Conservation (phyloP, 2,113 vertebrate genomes). For the Trinectes maculatus region DNA sequence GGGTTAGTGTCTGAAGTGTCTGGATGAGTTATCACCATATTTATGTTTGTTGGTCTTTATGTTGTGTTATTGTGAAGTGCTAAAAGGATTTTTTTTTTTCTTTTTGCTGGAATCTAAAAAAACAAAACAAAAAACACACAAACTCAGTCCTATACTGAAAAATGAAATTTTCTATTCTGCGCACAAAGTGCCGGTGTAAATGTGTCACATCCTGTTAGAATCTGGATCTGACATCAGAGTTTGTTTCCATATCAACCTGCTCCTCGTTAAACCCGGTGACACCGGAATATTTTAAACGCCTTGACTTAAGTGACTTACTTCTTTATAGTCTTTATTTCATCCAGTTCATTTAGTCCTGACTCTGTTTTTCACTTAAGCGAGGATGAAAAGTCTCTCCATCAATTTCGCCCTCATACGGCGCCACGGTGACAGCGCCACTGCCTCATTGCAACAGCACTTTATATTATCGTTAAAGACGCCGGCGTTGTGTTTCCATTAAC, state of each 20-base stretch:
- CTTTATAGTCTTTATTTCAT: neutral
- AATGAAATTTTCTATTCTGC: neutral
- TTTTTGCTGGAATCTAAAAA: slow-evolving; percentile 7
- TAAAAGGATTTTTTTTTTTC: slow-evolving; percentile 15
- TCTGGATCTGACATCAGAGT: neutral
- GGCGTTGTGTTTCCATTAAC: neutral
- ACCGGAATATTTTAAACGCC: slow-evolving; percentile 11
- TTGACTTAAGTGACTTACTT: slow-evolving; percentile 13
- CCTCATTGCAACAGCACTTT: neutral
- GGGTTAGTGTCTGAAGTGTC: slow-evolving; percentile 39
- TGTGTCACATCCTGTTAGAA: neutral
- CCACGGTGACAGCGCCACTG: neutral
- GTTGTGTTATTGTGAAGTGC: slow-evolving; percentile 20
- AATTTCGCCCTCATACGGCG: slow-evolving; percentile 9
- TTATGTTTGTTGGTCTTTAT: slow-evolving; percentile 34
- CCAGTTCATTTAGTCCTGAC: neutral
- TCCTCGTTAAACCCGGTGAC: neutral
- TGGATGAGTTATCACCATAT: slow-evolving; percentile 30
- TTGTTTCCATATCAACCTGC: neutral
- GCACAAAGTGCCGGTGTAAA: neutral
- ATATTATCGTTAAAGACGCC: neutral
- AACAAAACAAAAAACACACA: too few species aligned
- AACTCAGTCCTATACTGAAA: too few species aligned
- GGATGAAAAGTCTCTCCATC: slow-evolving; percentile 43
- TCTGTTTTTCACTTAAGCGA: slow-evolving; percentile 19